Percentiles rank a stretch among this genome's conserved stretches.
Evolutionary conservation across 2,888 invertebrate genomes (phyloP).

Genomic region (Athetis lepigone): DNA sequence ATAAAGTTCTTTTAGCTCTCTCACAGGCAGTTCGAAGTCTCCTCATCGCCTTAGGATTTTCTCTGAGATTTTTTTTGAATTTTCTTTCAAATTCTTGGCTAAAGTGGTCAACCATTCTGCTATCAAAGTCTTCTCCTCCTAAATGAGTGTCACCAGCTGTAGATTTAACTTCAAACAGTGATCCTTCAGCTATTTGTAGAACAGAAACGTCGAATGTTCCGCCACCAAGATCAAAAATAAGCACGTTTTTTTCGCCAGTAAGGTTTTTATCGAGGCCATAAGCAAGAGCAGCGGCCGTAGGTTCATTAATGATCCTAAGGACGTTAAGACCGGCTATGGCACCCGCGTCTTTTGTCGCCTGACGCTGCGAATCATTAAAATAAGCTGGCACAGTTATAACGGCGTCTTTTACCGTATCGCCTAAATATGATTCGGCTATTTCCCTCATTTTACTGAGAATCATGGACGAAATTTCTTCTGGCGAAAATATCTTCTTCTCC

Average conservation of each 20-base stretch:
- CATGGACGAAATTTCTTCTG: conserved; percentile 96
- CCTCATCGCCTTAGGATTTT: conserved; percentile 94
- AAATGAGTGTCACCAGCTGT: conserved; percentile 96
- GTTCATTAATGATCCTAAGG: conserved; percentile 97
- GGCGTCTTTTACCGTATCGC: conserved; percentile 93
- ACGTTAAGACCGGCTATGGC: conserved; percentile 96
- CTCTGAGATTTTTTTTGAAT: conserved; percentile 92
- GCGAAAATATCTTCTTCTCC: conserved; percentile 94
- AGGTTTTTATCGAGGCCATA: conserved; percentile 95
- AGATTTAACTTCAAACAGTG: conserved; percentile 94
- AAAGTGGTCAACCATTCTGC: conserved; percentile 94
- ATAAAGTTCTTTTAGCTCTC: conserved; percentile 94
- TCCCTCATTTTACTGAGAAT: conserved; percentile 96
- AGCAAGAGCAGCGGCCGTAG: conserved; percentile 96
- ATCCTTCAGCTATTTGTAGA: conserved; percentile 96
- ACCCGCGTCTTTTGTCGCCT: conserved; percentile 97
- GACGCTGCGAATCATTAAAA: conserved; percentile 95
- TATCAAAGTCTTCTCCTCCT: conserved; percentile 95
- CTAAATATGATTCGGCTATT: conserved; percentile 94
- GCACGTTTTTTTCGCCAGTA: conserved; percentile 93
- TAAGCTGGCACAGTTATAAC: conserved; percentile 96
- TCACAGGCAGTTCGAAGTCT: conserved; percentile 96
- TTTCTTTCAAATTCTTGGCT: conserved; percentile 94
- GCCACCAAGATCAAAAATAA: conserved; percentile 95
- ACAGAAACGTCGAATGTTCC: conserved; percentile 98